A percentile compares a stretch with the other conserved stretches of the same genome.
Evolutionary conservation across 2,888 invertebrate genomes (phyloP).

Genomic region (Nomada hirtipes): DNA sequence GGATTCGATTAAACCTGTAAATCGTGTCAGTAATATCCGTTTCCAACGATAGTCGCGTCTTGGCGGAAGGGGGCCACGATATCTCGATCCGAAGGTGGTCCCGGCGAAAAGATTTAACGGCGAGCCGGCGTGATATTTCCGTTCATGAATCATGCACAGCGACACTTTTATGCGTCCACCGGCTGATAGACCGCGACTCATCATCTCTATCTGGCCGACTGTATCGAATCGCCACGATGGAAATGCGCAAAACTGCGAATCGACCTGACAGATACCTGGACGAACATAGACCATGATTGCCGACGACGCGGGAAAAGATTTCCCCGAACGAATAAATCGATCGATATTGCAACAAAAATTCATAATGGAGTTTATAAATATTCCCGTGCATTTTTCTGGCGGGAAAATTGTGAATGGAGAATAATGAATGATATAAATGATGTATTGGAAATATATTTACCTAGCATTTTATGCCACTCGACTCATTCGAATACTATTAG

Average conservation of each 20-base stretch:
- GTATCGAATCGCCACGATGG: not conserved
- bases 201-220: constrained; percentile 23
- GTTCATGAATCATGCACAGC: constrained; percentile 32
- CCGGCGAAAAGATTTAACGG: constrained; percentile 39
- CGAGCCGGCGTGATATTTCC: constrained; percentile 21
- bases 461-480: too few species aligned
- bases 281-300: not conserved
- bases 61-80: not conserved
- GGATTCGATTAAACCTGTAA: constrained; percentile 54
- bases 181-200: constrained; percentile 17
- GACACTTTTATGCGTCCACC: constrained; percentile 40
- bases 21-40: constrained; percentile 29
- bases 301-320: not conserved
- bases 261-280: not conserved
- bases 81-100: not conserved
- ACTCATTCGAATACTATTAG: too few species aligned
- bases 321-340: not conserved
- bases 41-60: not conserved
- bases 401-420: too few species aligned
- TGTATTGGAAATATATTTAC: too few species aligned
- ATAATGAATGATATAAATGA: too few species aligned
- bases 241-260: constrained; percentile 7
- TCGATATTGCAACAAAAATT: too few species aligned
- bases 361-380: too few species aligned
- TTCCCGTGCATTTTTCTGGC: too few species aligned